Evolutionary conservation across 1,140 invertebrate genomes (phyloP), one percentile per base, ranked within the genome.

Genomic region (Ladona fulva): DNA sequence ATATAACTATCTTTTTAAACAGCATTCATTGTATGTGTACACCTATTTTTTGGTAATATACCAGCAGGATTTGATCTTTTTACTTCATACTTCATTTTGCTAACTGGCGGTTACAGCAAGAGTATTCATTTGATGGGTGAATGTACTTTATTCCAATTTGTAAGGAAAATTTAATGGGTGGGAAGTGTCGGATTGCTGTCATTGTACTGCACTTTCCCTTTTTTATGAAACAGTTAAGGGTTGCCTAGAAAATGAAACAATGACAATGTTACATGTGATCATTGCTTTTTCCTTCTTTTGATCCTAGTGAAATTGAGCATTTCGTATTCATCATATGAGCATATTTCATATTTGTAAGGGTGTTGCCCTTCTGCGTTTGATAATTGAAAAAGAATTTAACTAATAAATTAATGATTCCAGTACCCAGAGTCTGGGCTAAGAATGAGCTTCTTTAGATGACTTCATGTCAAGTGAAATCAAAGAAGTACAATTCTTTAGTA

Each of bases 401-500:
- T n/a, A n/a, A 6, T 12, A 66, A 66, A 66, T 6, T 66, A 19
- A 3, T 6, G 12, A 66, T 66, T 66, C 16, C 16, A 66, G 52
- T 19, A 66, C 52, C 52, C 52, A 66, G 5, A 66, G 5, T 66
- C 14, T 16, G 52, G 52, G 52, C 52, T 6, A 22, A 16, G n/a
- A 66, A 66, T 66, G 52, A 66, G 52, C 52, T 66, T 66, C 52
- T 66, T 66, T 66, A 12, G 52, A 66, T 16, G n/a, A 66, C 12
- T 66, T 66, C 12, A 66, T 66, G 3, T 22, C 52, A 19, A 66
- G n/a, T 66, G 52, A 66, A 66, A 66, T 66, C 52, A 66, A 66
- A 66, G 52, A 66, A 66, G 52, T 66, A 66, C 52, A 66, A 66
- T 66, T 66, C 52, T 66, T 19, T 66, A 66, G 12, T 66, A 66